Conservation (phyloP, 2,113 vertebrate species). For the Sorex fumeus region DNA sequence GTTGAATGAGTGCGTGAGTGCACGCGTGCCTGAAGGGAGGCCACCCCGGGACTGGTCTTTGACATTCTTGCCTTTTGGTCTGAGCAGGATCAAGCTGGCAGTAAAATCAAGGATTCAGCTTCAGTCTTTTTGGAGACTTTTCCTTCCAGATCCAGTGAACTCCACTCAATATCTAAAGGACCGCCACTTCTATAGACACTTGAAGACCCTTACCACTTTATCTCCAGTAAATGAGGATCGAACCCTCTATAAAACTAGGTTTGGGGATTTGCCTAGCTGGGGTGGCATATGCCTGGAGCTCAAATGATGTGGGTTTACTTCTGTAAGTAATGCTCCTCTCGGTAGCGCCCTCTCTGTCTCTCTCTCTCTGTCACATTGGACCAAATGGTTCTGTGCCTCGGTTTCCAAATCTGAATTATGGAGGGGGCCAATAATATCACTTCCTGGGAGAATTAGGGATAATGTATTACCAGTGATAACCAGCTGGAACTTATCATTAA, state of each 20-base stretch:
- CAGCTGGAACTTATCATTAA: neutral
- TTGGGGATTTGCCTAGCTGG: neutral
- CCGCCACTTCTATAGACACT: neutral
- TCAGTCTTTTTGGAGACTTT: neutral
- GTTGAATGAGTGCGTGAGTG: conserved; percentile 37
- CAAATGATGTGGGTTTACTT: neutral
- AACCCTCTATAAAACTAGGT: neutral
- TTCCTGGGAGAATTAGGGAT: neutral
- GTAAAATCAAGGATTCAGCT: neutral
- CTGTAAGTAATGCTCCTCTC: neutral
- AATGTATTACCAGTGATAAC: neutral
- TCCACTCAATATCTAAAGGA: neutral
- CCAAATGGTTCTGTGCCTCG: neutral
- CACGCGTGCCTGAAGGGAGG: neutral
- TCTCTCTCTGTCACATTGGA: neutral
- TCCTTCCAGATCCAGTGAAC: neutral
- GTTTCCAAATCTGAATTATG: neutral
- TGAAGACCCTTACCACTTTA: neutral
- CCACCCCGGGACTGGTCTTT: neutral
- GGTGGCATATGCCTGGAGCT: neutral
- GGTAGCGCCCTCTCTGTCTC: neutral
- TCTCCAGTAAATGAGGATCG: neutral
- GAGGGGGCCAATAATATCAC: too few species aligned
- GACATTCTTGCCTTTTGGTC: neutral
- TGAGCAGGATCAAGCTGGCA: neutral